Evolutionary conservation across 2,113 vertebrate genomes (phyloP).

Genomic region (Piprites chloris): DNA sequence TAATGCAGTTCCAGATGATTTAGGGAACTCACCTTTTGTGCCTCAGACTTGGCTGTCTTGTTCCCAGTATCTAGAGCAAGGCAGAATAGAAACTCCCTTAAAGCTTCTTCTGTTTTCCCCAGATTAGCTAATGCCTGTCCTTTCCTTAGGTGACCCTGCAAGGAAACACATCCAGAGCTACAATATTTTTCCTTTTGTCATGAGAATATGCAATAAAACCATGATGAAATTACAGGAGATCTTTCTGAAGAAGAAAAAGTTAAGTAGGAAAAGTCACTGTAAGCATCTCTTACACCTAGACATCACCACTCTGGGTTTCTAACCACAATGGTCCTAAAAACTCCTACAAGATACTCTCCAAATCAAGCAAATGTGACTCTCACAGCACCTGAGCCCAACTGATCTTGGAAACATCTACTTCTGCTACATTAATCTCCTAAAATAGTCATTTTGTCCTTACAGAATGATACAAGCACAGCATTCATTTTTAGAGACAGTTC

Average conservation of each 20-base stretch:
- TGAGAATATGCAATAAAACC: not conserved
- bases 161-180: not conserved
- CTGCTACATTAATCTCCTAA: not conserved
- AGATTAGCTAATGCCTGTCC: conserved; percentile 85
- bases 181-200: not conserved
- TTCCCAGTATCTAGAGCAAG: conserved; percentile 86
- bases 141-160: conserved; percentile 86
- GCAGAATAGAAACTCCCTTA: conserved; percentile 87
- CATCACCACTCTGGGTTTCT: not conserved
- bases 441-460: rapidly evolving
- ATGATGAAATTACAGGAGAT: not conserved
- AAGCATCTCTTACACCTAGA: not conserved
- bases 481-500: not conserved
- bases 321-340: not conserved
- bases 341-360: not conserved
- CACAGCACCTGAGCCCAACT: not conserved
- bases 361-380: not conserved
- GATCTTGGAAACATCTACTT: not conserved
- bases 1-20: not conserved
- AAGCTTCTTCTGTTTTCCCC: conserved; percentile 85
- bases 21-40: conserved; percentile 78
- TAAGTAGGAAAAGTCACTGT: not conserved
- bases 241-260: not conserved
- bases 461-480: not conserved
- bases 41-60: conserved; percentile 80